Percentiles rank a stretch among this genome's conserved stretches.
phyloP scores from a whole-genome alignment of 2,888 invertebrate genomes.

The Cerceris rybyensis region DNA sequence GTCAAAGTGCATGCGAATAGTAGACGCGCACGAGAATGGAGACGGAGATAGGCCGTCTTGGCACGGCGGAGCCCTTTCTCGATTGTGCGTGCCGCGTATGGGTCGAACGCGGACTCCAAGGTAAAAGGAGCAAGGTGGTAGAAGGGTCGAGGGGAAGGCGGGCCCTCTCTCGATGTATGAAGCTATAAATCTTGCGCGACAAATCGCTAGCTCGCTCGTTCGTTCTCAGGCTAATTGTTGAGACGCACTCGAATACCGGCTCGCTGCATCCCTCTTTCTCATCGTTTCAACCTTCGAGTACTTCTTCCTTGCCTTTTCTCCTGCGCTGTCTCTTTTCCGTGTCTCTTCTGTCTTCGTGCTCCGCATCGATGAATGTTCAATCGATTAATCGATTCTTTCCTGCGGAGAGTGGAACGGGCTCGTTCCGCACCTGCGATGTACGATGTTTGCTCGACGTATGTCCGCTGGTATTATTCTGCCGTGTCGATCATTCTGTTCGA shows the following conservation, averaged over 20 bases:
- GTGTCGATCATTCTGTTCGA: conserved; percentile 23
- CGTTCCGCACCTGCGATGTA: conserved; percentile 50
- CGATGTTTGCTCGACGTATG: conserved; percentile 22
- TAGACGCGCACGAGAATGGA: conserved; percentile 33
- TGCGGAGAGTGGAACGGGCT: not conserved
- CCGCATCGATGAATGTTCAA: conserved; percentile 63
- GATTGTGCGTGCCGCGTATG: conserved; percentile 52
- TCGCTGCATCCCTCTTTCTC: conserved; percentile 22
- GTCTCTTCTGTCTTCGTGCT: conserved; percentile 23
- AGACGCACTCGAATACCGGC: conserved; percentile 70
- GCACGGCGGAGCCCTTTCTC: conserved; percentile 41
- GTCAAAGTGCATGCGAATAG: conserved; percentile 51
- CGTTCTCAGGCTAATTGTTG: conserved; percentile 77
- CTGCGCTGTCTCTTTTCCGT: conserved; percentile 36
- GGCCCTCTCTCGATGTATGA: conserved; percentile 68
- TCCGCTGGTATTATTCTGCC: conserved; percentile 44
- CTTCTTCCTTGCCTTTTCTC: conserved; percentile 22
- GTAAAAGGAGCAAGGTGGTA: conserved; percentile 17
- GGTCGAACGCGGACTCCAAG: conserved; percentile 36
- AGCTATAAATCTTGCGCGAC: conserved; percentile 77
- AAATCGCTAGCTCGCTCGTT: conserved; percentile 73
- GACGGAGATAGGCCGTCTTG: conserved; percentile 28
- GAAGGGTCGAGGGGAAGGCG: conserved; percentile 20
- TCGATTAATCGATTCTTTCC: conserved; percentile 74
- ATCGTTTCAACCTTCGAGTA: not conserved